Conservation (phyloP, 2,888 invertebrate species). For the Kryphioiulus occultus region DNA sequence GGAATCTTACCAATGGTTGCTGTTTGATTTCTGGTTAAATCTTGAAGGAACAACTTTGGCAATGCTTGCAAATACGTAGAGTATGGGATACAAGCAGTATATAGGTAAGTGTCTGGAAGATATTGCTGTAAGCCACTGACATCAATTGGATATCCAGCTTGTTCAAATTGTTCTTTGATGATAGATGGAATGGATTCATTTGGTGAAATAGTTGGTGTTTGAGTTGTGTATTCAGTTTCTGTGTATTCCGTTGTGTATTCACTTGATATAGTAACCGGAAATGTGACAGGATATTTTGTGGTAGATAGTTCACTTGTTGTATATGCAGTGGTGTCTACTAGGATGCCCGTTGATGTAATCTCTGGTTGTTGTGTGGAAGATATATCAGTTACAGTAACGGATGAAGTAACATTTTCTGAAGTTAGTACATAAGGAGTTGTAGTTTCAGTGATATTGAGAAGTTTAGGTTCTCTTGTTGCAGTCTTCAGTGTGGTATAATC, state of each 20-base stretch:
- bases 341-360: neutral
- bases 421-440: neutral
- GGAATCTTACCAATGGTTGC: neutral
- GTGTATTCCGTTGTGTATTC: neutral
- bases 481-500: conserved; percentile 18
- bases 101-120: conserved; percentile 20
- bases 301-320: neutral
- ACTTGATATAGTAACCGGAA: neutral
- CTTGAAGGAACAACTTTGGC: neutral
- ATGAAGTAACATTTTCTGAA: neutral
- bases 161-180: conserved; percentile 42
- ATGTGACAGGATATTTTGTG: neutral
- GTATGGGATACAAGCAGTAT: conserved; percentile 44
- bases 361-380: neutral
- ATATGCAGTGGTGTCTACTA: neutral
- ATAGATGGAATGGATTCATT: conserved; percentile 38
- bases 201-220: neutral
- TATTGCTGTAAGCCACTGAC: neutral
- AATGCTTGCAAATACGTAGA: neutral
- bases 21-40: conserved; percentile 31
- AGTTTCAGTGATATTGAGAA: neutral
- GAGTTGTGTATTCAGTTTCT: neutral
- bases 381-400: neutral
- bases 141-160: conserved; percentile 42
- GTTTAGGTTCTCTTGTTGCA: neutral